phyloP scores from a whole-genome alignment of 2,888 invertebrate species.

The Eupithecia pulchellata region DNA sequence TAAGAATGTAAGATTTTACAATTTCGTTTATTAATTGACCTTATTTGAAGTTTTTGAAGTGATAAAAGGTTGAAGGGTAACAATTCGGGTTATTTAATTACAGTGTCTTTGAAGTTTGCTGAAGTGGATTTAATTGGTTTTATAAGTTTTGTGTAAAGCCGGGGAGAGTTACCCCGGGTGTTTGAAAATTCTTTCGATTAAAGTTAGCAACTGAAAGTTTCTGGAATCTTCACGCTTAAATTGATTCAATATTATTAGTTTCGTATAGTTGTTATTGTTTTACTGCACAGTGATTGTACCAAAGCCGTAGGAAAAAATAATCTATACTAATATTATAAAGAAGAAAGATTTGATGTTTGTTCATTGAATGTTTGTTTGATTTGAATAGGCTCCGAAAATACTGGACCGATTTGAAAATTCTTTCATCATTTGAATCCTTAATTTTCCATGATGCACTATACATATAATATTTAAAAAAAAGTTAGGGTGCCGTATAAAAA shows the following conservation, averaged over 20 bases:
- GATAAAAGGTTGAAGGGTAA: conserved; percentile 38
- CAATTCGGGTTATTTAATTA: conserved; percentile 35
- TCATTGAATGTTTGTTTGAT: no score
- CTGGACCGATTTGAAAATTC: no score
- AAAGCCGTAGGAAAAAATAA: no score
- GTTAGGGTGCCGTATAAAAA: no score
- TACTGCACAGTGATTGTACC: not conserved
- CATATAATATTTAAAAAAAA: no score
- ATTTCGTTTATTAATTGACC: conserved; percentile 49
- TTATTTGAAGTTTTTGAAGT: conserved; percentile 37
- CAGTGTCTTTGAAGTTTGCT: conserved; percentile 27
- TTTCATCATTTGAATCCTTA: no score
- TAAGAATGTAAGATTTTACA: conserved; percentile 43
- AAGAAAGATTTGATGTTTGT: no score
- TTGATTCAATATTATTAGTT: not conserved
- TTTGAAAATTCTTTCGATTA: not conserved
- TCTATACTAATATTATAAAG: no score
- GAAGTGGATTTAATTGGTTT: conserved; percentile 28
- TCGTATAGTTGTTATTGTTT: not conserved
- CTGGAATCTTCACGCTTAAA: not conserved
- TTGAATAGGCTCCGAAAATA: no score
- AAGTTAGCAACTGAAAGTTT: not conserved
- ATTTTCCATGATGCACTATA: no score
- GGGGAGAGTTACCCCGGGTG: not conserved
- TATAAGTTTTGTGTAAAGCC: conserved; percentile 1